Evolutionary conservation across 92 coral and sea anemone genomes (phyloP).

Genomic region (Porites lobata): DNA sequence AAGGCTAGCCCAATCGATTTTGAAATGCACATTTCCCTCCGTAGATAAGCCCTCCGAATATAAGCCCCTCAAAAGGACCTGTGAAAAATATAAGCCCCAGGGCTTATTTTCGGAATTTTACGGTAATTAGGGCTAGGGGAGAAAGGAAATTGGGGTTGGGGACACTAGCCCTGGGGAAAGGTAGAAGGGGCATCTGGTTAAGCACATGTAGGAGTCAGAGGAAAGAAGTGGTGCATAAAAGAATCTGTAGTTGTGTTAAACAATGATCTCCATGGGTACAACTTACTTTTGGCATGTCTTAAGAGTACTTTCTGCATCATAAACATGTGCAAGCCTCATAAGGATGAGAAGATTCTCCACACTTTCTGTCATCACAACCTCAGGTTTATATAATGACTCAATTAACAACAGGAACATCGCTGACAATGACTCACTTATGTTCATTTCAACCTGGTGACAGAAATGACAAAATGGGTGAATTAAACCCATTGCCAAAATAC

Average conservation of each 20-base stretch:
- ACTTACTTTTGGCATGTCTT: conserved; percentile 85
- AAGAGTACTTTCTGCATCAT: conserved; percentile 88
- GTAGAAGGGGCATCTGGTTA: not conserved
- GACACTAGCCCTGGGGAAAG: not conserved
- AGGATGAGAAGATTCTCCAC: conserved; percentile 86
- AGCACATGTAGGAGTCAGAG: conserved; percentile 6
- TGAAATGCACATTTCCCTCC: too few relatives aligned
- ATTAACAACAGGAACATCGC: conserved; percentile 86
- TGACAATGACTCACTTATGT: conserved; percentile 81
- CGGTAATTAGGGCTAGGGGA: too few relatives aligned
- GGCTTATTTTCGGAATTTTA: too few relatives aligned
- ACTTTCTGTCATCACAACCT: conserved; percentile 70
- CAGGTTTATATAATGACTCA: conserved; percentile 87
- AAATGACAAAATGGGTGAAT: too few relatives aligned
- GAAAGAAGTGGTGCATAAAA: not conserved
- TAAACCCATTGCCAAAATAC: not conserved
- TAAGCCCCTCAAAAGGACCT: too few relatives aligned
- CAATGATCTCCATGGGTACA: too few relatives aligned
- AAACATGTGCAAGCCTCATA: conserved; percentile 91
- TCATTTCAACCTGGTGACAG: conserved; percentile 73
- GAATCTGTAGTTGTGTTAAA: too few relatives aligned
- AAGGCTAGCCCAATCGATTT: too few relatives aligned
- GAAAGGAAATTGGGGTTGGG: not conserved
- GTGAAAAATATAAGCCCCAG: too few relatives aligned
- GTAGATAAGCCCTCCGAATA: too few relatives aligned